Conservation (phyloP, 2,888 invertebrate genomes). For the Dicyrtoma fusca region DNA sequence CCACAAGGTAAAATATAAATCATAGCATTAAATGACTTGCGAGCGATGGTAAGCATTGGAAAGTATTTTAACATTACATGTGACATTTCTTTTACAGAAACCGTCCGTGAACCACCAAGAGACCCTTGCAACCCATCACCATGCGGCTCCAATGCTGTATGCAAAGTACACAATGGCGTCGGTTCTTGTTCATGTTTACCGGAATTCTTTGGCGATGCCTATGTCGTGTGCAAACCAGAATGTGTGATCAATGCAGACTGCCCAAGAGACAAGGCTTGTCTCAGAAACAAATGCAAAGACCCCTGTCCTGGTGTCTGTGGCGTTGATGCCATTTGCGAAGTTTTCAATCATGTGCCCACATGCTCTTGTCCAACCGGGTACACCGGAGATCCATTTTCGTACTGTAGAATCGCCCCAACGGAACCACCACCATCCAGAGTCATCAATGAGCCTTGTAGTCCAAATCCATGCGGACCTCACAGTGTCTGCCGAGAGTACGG, state of each 20-base stretch:
- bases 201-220: conserved; percentile 68
- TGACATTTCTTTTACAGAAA: background rate
- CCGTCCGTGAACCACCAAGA: conserved; percentile 13
- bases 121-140: conserved; percentile 74
- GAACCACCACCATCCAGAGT: conserved; percentile 61
- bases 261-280: conserved; percentile 70
- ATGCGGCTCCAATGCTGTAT: conserved; percentile 81
- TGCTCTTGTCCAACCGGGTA: conserved; percentile 81
- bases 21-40: too few relatives aligned
- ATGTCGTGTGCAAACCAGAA: conserved; percentile 57
- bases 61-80: too few relatives aligned
- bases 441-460: conserved; percentile 46
- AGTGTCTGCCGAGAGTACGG: conserved; percentile 45
- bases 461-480: conserved; percentile 62
- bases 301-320: conserved; percentile 58
- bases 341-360: conserved; percentile 62
- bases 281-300: conserved; percentile 65
- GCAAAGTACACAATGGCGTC: conserved; percentile 68
- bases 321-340: conserved; percentile 50
- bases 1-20: background rate
- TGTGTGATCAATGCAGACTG: conserved; percentile 83
- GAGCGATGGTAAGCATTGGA: too few relatives aligned
- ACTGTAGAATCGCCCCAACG: conserved; percentile 59
- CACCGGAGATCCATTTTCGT: conserved; percentile 77
- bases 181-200: conserved; percentile 71